Evolutionary conservation across 2,888 invertebrate species (phyloP), one percentile per base, ranked within the genome.

Genomic region (Drosophila acutilabella): DNA sequence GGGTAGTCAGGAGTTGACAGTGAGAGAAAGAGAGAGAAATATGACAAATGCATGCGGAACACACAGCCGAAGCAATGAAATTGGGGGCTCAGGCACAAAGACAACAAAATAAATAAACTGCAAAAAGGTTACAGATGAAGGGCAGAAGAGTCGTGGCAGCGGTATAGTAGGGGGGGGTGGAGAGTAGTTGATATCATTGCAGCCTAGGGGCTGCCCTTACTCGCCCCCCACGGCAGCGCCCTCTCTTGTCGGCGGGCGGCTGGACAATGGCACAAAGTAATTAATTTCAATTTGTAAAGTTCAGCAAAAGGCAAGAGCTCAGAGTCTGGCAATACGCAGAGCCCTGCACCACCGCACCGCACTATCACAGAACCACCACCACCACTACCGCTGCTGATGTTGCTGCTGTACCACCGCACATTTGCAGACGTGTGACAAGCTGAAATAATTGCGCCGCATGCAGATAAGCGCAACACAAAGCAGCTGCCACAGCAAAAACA

Each of bases 211-310:
- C 51, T 30, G 44, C 36, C 8, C 38, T 30, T 4, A 6, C 45
- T 2, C 30, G 2, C 30, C 8, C 30, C 26, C 26, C 8, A 5
- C 26, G 26, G 7, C 26, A 6, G 26, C 13, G 4, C n/a, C 14
- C 2, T 7, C 10, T 30, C 3, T 14, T 6, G 10, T n/a, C 41
- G 1, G 23, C 23, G 41, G 42, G 33, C 57, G 42, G 48, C 72
- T 68, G 75, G 73, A 81, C 79, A 81, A 72, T 74, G 68, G 69
- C 69, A 78, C 70, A 74, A 76, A 81, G 85, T 89, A 88, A 88
- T 90, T 90, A 86, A 90, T 89, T 90, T 89, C 84, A 77, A 86
- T 88, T 88, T 90, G 86, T 82, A 82, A 85, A 84, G 80, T 85
- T 84, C 83, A 82, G 80, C 67, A 61, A 75, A 80, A 75, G 76